Base-by-base conservation (phyloP, 2,113 vertebrate species). In the Aspidoscelis tigris region DNA sequence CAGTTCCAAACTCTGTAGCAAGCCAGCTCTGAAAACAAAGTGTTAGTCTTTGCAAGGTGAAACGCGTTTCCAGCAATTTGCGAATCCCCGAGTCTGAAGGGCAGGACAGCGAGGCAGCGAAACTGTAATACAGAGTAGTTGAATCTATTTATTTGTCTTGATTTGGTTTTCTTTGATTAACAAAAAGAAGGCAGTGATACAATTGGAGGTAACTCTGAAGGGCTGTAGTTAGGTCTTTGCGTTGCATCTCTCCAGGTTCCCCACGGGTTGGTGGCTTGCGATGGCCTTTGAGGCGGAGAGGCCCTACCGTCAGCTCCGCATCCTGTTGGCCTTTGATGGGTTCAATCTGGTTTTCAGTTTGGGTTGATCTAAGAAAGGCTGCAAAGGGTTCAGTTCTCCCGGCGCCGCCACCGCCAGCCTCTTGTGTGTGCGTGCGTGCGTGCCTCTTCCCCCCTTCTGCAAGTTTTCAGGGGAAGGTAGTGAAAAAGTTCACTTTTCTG, bases 71-170 rank as follows among this genome's bases (percentile, higher is more conserved):
- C 94, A 94, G 95, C 89, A 91, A 93, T 92, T 93, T 76, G 43
- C 93, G 90, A 90, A 88, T 88, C 93, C 95, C 91, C 83, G 93
- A 95, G 92, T 89, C 92, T 90, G 33, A 88, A 90, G 78, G 88
- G 92, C 92, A 95, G 94, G 95, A 90, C 58, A 61, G 58, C 88
- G 91, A 93, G 94, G 96, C 96, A 97, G 97, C 98, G 39, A 53
- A 64, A 78, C 66, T n/a, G 78, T 43, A 73, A 65, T 24, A n/a
- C 41, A 73, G 68, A 73, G 26, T 94, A 97, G 96, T 95, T 95
- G 96, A 96, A 96, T 97, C 96, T 98, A 98, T 98, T 98, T 98
- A 97, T 98, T 97, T 95, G 97, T 91, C 72, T 96, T 96, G 95
- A 94, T 94, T 95, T 96, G 95, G 79, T 93, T 93, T 93, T 95